These are phyloP conservation scores for Ctenomys sociabilis DNA, from an alignment of 2,113 vertebrate genomes.

Conservation along the genomic window DNA sequence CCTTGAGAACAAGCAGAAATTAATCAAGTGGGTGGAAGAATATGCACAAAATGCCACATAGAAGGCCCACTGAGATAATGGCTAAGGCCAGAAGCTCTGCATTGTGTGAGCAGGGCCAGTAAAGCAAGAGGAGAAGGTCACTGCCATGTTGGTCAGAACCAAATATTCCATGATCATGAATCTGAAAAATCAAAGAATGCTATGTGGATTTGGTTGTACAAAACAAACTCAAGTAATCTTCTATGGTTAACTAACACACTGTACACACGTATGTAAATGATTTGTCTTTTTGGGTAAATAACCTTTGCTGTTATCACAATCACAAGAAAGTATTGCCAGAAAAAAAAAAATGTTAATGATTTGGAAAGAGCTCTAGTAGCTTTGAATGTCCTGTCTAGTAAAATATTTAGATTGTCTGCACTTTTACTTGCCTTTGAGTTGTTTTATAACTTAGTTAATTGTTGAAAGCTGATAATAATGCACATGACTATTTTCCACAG, in stretches of 20 bases:
- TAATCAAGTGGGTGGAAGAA: background rate
- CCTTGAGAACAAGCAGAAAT: constrained; percentile 2
- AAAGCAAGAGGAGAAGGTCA: background rate
- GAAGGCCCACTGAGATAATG: background rate
- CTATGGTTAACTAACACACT: background rate
- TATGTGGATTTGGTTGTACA: background rate
- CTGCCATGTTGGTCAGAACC: background rate
- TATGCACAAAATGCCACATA: background rate
- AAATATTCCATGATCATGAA: background rate
- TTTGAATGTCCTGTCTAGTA: background rate
- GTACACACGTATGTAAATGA: background rate
- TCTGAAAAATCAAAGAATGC: background rate
- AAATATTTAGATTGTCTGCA: too few relatives aligned
- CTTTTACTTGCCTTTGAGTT: background rate
- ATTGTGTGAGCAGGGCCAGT: background rate
- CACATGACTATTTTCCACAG: background rate
- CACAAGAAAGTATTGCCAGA: background rate
- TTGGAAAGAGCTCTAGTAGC: background rate
- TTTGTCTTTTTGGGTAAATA: background rate
- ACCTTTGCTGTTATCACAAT: background rate
- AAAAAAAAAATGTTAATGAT: background rate
- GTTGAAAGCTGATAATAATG: background rate
- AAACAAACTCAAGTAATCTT: background rate
- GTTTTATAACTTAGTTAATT: background rate
- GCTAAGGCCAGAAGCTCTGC: background rate